phyloP scores from a whole-genome alignment of 2,797 vertebrate species.

The Benthosema pterotum region DNA sequence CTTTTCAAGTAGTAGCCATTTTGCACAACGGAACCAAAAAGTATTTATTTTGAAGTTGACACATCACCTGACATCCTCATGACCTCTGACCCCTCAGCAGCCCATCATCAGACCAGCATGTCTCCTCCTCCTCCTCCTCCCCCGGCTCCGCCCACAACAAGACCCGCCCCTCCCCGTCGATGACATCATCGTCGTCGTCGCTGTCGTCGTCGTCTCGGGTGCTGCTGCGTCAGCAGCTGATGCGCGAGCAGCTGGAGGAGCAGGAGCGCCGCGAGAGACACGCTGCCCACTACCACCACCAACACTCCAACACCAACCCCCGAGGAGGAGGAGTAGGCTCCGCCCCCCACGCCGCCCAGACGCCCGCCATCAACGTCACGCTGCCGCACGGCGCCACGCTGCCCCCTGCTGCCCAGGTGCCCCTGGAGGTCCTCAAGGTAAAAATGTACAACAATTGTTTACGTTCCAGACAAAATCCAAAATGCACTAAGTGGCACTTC shows the following conservation, averaged over 20 bases:
- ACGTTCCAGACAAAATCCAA: background rate
- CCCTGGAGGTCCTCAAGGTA: conserved; percentile 98
- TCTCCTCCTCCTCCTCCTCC: conserved; percentile 81
- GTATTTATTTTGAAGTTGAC: too few relatives aligned
- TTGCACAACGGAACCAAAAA: too few relatives aligned
- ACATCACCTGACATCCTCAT: conserved; percentile 7
- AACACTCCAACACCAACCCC: too few relatives aligned
- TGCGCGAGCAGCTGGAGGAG: conserved; percentile 98
- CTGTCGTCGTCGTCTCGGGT: conserved; percentile 84
- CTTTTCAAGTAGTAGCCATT: too few relatives aligned
- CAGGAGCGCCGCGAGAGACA: conserved; percentile 95
- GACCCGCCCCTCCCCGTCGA: conserved; percentile 92
- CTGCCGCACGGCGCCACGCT: conserved; percentile 74
- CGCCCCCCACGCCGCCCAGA: conserved; percentile 86
- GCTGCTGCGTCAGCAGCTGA: conserved; percentile 97
- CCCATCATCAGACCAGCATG: conserved; percentile 87
- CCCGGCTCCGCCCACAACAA: too few relatives aligned
- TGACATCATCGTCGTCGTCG: conserved; percentile 84
- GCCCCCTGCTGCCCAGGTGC: conserved; percentile 88
- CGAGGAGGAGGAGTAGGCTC: too few relatives aligned
- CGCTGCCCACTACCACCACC: conserved; percentile 88
- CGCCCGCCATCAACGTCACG: conserved; percentile 95
- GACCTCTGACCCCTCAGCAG: conserved; percentile 71
- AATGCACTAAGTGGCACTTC: too few relatives aligned
- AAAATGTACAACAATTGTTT: conserved; percentile 24